Evolutionary conservation across 2,888 invertebrate genomes (phyloP).

Genomic region (Keiferia lycopersicella): DNA sequence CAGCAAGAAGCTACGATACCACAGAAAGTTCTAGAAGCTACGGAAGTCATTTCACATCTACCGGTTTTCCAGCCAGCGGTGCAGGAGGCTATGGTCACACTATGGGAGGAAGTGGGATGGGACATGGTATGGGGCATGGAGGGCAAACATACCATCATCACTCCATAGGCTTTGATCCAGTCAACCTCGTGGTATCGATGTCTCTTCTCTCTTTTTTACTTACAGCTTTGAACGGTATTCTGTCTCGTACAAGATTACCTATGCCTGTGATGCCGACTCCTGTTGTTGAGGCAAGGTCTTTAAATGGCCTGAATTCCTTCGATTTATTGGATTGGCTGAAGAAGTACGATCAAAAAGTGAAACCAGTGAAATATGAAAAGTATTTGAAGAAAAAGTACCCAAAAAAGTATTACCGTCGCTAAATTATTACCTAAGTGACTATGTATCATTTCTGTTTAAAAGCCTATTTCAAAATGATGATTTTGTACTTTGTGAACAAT

Average conservation of each 20-base stretch:
- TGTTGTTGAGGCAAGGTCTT: conserved; percentile 61
- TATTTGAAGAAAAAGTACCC: conserved; percentile 57
- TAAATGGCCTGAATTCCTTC: conserved; percentile 37
- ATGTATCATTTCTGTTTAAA: conserved; percentile 6
- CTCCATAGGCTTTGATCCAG: conserved; percentile 76
- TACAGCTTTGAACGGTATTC: conserved; percentile 70
- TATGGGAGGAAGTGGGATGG: conserved; percentile 36
- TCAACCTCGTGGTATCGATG: conserved; percentile 74
- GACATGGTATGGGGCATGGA: conserved; percentile 50
- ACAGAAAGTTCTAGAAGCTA: conserved; percentile 52
- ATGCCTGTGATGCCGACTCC: conserved; percentile 71
- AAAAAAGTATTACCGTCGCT: conserved; percentile 47
- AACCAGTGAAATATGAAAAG: conserved; percentile 45
- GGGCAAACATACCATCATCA: conserved; percentile 69
- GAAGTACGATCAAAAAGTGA: conserved; percentile 48
- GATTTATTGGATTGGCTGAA: conserved; percentile 56
- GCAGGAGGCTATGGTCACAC: conserved; percentile 57
- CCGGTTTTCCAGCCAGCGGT: conserved; percentile 62
- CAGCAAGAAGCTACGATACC: conserved; percentile 43
- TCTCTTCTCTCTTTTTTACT: conserved; percentile 72
- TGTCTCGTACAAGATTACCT: conserved; percentile 60
- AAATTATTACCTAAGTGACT: background rate
- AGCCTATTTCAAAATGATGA: background rate
- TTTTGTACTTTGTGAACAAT: too few relatives aligned
- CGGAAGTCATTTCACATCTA: conserved; percentile 54